Evolutionary conservation across 1,140 invertebrate species (phyloP).

Genomic region (Papilio dardanus): DNA sequence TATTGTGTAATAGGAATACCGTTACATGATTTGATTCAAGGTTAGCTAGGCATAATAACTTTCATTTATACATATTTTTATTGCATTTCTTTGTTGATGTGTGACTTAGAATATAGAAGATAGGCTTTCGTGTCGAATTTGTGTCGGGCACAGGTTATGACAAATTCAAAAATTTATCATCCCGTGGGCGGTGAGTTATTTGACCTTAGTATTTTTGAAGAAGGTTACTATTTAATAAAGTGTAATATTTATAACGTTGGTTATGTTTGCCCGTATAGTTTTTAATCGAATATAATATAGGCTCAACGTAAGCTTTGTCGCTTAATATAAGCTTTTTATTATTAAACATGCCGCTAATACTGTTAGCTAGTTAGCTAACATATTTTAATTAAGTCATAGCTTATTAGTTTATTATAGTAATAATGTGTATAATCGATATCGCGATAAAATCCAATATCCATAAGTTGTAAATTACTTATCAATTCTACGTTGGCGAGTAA

Average conservation of each 20-base stretch:
- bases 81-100: conserved; percentile 12
- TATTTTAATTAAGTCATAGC: neutral
- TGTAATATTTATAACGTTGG: neutral
- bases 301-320: neutral
- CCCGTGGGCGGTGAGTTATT: neutral
- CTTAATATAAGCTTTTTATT: neutral
- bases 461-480: conserved; percentile 14
- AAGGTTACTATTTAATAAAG: neutral
- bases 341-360: neutral
- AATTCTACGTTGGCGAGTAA: conserved; percentile 10
- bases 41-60: conserved; percentile 17
- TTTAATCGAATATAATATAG: neutral
- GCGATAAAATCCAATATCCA: conserved; percentile 6
- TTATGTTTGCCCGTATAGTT: neutral
- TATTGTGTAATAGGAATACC: conserved; percentile 30
- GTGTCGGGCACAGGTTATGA: conserved; percentile 12
- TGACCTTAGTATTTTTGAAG: neutral
- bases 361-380: neutral
- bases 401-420: conserved; percentile 1
- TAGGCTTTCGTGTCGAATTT: neutral
- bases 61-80: conserved; percentile 34
- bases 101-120: neutral
- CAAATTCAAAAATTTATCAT: conserved; percentile 18
- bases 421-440: neutral
- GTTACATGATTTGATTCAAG: conserved; percentile 28